Conservation (phyloP, 1,140 invertebrate genomes). For the Caerostris darwini region DNA sequence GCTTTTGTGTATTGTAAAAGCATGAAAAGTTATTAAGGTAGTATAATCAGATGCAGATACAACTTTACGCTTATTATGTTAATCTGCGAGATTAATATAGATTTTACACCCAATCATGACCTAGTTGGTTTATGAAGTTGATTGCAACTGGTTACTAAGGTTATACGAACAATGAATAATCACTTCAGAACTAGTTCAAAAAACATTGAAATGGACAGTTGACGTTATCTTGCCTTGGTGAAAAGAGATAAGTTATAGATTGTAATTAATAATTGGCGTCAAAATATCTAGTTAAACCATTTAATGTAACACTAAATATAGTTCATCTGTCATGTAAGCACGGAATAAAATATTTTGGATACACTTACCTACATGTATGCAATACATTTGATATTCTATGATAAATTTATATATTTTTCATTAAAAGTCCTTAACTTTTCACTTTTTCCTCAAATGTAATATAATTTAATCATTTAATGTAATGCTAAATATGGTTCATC, state of each 20-base stretch:
- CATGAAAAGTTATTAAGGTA: too few relatives aligned
- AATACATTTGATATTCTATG: too few relatives aligned
- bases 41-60: too few relatives aligned
- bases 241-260: neutral
- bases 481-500: too few relatives aligned
- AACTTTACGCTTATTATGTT: neutral
- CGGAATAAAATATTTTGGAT: too few relatives aligned
- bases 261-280: neutral
- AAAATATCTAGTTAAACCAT: neutral
- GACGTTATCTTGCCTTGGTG: too few relatives aligned
- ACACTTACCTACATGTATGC: too few relatives aligned
- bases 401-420: too few relatives aligned
- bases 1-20: too few relatives aligned
- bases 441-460: too few relatives aligned
- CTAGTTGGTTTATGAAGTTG: neutral
- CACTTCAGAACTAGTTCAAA: neutral
- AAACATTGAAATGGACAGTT: neutral
- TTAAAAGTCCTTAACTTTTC: too few relatives aligned
- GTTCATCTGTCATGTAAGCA: neutral
- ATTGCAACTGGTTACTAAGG: neutral
- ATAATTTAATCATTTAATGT: too few relatives aligned
- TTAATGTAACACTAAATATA: neutral
- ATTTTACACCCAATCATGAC: constrained; percentile 1
- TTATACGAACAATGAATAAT: neutral
- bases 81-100: neutral